Evolutionary conservation across 2,113 vertebrate genomes (phyloP).

Genomic region (Sialia sialis): DNA sequence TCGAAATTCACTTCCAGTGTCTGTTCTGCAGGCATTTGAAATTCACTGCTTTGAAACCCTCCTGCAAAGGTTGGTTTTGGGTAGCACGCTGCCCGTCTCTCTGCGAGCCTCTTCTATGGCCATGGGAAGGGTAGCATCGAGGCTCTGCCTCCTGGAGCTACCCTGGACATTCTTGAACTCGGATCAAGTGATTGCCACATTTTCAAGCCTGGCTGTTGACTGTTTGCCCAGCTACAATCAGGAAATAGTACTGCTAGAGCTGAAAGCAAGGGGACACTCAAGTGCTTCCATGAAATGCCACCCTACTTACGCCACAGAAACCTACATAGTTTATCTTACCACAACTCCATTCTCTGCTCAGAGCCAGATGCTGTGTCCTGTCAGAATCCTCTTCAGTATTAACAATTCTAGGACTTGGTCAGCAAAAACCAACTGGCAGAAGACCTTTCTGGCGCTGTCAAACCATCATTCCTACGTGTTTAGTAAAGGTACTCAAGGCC

Average conservation of each 20-base stretch:
- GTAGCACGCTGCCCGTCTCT: neutral
- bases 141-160: neutral
- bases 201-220: neutral
- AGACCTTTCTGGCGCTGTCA: neutral
- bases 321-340: neutral
- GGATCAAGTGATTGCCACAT: neutral
- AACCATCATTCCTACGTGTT: neutral
- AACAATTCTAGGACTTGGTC: neutral
- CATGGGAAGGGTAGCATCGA: rapidly evolving
- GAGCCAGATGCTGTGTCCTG: rapidly evolving
- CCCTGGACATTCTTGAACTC: neutral
- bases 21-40: neutral
- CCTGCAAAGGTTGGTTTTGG: neutral
- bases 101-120: neutral
- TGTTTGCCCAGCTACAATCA: neutral
- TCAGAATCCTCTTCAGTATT: rapidly evolving
- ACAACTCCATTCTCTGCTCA: rapidly evolving
- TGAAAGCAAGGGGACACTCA: neutral
- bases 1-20: neutral
- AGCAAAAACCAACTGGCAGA: neutral
- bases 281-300: neutral
- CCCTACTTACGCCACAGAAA: neutral
- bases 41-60: neutral
- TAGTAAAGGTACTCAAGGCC: neutral
- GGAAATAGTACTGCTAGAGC: neutral